Evolutionary conservation across 1,140 invertebrate genomes (phyloP).

Genomic region (Zaprionus inermis): DNA sequence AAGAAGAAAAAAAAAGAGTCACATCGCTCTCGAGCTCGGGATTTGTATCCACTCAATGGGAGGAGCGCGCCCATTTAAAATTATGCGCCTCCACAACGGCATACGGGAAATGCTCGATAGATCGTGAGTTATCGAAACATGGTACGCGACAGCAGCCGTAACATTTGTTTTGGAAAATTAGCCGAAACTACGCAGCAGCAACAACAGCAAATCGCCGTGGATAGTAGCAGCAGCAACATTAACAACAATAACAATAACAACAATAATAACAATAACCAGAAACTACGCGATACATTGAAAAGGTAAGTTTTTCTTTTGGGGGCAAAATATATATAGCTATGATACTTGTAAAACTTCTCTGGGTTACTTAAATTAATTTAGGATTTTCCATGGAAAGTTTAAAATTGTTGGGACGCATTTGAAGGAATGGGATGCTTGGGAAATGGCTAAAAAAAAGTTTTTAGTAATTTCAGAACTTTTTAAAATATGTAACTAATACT

Average conservation of each 20-base stretch:
- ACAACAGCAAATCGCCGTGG: constrained; percentile 64
- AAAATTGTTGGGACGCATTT: too few species aligned
- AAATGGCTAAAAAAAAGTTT: too few species aligned
- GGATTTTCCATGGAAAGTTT: too few species aligned
- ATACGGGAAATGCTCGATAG: constrained; percentile 75
- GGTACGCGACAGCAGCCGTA: constrained; percentile 99
- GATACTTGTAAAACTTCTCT: too few species aligned
- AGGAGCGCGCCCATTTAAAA: constrained; percentile 78
- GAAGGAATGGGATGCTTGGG: too few species aligned
- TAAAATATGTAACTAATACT: too few species aligned
- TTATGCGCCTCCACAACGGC: constrained; percentile 74
- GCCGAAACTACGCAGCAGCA: constrained; percentile 94
- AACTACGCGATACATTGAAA: constrained; percentile 98
- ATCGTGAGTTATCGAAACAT: constrained; percentile 89
- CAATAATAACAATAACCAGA: constrained; percentile 64
- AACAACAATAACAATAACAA: constrained; percentile 58
- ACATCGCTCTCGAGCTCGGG: constrained; percentile 28
- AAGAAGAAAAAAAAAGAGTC: constrained; percentile 8
- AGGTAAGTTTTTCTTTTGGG: constrained; percentile 88
- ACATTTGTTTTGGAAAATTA: constrained; percentile 99
- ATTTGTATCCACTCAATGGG: constrained; percentile 62
- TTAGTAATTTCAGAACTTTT: too few species aligned
- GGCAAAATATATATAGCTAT: too few species aligned
- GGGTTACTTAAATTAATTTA: not conserved
- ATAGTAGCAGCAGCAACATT: constrained; percentile 63